Conservation (phyloP, 92 coral and sea anemone species). For the Actinostola sp. region DNA sequence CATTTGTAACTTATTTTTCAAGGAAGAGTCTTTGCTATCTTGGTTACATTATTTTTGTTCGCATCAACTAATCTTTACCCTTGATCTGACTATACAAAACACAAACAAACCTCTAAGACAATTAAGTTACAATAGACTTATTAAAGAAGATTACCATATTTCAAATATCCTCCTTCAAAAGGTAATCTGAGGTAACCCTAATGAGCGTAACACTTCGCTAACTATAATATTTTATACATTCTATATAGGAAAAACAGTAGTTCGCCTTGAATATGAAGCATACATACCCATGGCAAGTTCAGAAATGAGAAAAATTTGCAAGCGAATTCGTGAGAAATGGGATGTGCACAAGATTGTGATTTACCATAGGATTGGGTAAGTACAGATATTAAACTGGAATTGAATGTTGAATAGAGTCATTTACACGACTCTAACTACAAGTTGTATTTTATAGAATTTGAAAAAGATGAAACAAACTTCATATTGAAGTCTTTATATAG, state of each 20-base stretch:
- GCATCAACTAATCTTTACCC: no score
- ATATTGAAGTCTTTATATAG: no score
- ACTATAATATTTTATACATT: not conserved
- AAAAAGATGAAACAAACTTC: no score
- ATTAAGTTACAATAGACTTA: no score
- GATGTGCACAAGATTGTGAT: constrained; percentile 84
- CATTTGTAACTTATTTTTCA: no score
- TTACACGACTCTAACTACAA: no score
- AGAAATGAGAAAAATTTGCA: constrained; percentile 91
- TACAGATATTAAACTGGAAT: not conserved
- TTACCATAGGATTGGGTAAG: constrained; percentile 95
- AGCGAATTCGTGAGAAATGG: constrained; percentile 91
- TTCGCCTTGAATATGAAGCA: constrained; percentile 93
- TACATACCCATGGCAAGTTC: constrained; percentile 96
- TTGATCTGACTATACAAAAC: not conserved
- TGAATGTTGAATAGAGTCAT: no score
- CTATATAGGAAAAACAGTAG: constrained; percentile 82
- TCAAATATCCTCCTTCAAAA: no score
- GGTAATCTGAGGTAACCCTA: no score
- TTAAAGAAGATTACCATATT: no score
- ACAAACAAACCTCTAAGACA: no score
- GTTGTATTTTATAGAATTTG: not conserved
- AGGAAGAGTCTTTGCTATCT: not conserved
- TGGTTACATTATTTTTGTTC: not conserved
- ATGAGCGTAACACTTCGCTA: no score